Evolutionary conservation across 2,113 vertebrate genomes (phyloP), one percentile per base, ranked within the genome.

Genomic region (Zosterops lateralis): DNA sequence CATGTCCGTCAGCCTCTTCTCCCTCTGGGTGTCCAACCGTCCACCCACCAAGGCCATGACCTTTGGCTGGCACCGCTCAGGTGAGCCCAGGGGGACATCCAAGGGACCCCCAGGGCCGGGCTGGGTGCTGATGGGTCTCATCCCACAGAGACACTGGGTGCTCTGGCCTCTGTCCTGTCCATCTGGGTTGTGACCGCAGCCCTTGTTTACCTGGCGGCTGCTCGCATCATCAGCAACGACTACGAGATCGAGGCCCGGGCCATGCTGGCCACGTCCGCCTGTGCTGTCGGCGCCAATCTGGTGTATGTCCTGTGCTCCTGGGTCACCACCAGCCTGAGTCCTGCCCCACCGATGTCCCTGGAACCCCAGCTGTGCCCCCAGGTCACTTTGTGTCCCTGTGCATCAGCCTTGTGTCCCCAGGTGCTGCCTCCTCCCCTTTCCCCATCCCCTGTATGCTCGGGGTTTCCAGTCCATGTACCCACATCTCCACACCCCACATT

Each of bases 1-100:
- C 93, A 99, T 99, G 99, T 97, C 98, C 28, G 98, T 98, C 96
- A 99, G 99, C 95, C 98, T 99, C 86, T 99, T 99, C 97, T 99
- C 99, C 57, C 98, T 99, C 57, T 99, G 99, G 99, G 98, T 99
- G 90, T 99, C 99, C 28, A 97, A 98, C 65, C 98, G 98, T 19
- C 98, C 98, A 0, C 98, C 99, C 87, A 99, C 98, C 82, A 99
- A 98, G 92, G 98, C 95, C 86, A 99, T 99, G 99, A 99, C 96
- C 92, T 99, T 98, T 2, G 99, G 99, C 42, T 99, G 99, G 99
- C 99, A 99, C 95, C 98, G 99, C 95, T 99, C 99, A 65, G 99
- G 99, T 99, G 95, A 97, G 78, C 51, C 0, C 38, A 17, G 34
- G 44, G 16, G 18, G 25, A 11, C 0, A 0, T 19, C 53, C 5